Conservation (phyloP, 2,888 invertebrate genomes). For the Coleophora deauratella region DNA sequence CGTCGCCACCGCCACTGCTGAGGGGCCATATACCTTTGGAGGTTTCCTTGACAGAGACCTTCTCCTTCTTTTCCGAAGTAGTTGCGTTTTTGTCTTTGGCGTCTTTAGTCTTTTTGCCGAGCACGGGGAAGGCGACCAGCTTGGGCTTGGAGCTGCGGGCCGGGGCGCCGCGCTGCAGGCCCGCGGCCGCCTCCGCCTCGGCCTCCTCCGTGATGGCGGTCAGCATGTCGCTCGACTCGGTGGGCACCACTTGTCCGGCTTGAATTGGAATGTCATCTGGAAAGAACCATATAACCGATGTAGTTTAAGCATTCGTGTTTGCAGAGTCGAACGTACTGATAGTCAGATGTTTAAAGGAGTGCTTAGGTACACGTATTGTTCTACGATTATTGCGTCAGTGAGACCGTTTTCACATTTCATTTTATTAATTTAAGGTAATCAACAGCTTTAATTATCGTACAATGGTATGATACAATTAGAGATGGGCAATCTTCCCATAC, state of each 20-base stretch:
- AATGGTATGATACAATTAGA: no score
- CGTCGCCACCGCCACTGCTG: conserved; percentile 63
- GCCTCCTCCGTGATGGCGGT: conserved; percentile 81
- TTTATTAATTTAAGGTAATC: no score
- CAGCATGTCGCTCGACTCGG: conserved; percentile 73
- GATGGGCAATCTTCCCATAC: no score
- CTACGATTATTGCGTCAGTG: no score
- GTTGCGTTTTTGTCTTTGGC: conserved; percentile 57
- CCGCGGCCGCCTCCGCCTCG: conserved; percentile 62
- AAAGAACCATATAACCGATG: conserved; percentile 28
- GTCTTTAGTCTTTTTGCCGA: conserved; percentile 77
- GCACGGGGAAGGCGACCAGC: conserved; percentile 74
- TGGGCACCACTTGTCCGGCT: conserved; percentile 76
- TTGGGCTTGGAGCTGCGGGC: conserved; percentile 76
- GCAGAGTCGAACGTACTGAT: no score
- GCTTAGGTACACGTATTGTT: no score
- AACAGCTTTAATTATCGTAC: no score
- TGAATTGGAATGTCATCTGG: conserved; percentile 93
- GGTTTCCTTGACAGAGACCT: conserved; percentile 53
- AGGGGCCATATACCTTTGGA: conserved; percentile 63
- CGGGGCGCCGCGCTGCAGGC: conserved; percentile 64
- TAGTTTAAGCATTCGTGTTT: no score
- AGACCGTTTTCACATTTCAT: no score
- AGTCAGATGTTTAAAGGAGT: no score
- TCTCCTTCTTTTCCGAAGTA: conserved; percentile 56